Conservation (phyloP, 2,797 vertebrate species). For the Lithobates pipiens region DNA sequence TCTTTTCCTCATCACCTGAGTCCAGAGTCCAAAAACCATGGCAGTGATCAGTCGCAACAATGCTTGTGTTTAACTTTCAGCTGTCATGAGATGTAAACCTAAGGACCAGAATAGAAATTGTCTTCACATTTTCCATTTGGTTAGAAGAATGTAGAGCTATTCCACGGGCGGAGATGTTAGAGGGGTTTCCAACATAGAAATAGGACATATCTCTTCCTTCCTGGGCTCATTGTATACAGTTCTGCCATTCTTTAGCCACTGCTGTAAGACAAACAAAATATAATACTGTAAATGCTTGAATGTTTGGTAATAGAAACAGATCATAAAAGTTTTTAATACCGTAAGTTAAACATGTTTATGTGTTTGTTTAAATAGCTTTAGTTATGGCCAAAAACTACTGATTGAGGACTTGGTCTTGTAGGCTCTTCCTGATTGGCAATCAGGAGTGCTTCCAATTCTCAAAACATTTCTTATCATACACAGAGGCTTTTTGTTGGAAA, state of each 20-base stretch:
- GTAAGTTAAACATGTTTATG: no score
- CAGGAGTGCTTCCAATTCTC: not conserved
- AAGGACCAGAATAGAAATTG: constrained; percentile 5
- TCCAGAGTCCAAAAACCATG: not conserved
- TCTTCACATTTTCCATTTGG: constrained; percentile 25
- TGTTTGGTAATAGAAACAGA: not conserved
- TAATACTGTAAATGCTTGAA: not conserved
- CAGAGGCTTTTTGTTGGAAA: no score
- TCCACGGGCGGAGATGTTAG: not conserved
- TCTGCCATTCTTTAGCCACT: constrained; percentile 35
- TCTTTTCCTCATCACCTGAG: not conserved
- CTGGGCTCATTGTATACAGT: constrained; percentile 20
- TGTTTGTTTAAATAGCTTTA: no score
- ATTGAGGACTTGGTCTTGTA: not conserved
- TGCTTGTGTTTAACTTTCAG: constrained; percentile 19
- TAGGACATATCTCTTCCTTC: constrained; percentile 28
- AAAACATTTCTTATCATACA: not conserved
- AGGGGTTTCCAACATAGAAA: constrained; percentile 17
- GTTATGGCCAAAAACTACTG: no score
- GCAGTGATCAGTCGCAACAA: not conserved
- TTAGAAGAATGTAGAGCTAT: not conserved
- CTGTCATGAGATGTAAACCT: constrained; percentile 30
- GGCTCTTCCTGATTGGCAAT: not conserved
- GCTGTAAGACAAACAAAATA: not conserved
- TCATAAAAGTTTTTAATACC: no score